Evolutionary conservation across 2,797 vertebrate species (phyloP).

Genomic region (Rhadinocentrus ornatus): DNA sequence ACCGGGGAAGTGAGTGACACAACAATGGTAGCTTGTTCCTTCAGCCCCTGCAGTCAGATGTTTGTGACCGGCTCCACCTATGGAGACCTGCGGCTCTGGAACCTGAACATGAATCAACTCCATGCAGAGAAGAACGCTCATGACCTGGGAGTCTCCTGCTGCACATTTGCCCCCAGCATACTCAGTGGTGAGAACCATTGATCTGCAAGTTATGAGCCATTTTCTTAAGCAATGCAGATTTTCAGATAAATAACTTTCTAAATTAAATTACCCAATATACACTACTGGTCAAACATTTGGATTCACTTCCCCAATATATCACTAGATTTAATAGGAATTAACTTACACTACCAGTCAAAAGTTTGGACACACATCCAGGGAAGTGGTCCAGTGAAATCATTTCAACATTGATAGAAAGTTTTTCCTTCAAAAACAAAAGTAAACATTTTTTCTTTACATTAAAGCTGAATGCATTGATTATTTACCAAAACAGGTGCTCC

Average conservation of each 20-base stretch:
- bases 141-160: constrained; percentile 94
- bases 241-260: no score
- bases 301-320: no score
- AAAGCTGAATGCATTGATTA: neutral
- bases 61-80: constrained; percentile 93
- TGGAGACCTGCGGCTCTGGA: constrained; percentile 93
- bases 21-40: constrained; percentile 91
- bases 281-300: no score
- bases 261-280: no score
- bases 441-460: neutral
- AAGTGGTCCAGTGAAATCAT: no score
- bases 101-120: constrained; percentile 89
- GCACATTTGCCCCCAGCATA: constrained; percentile 86
- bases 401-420: neutral
- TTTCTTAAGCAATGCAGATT: no score
- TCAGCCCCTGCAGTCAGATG: constrained; percentile 88
- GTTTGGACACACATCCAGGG: no score
- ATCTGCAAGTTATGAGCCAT: no score
- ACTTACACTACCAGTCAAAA: no score
- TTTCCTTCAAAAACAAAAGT: neutral
- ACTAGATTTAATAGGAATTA: no score
- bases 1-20: constrained; percentile 86
- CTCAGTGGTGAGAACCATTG: constrained; percentile 77
- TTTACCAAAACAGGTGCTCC: no score
- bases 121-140: constrained; percentile 90